Conservation (phyloP, 37 sponge, comb jelly and placozoan genomes). For the Agelas oroides region DNA sequence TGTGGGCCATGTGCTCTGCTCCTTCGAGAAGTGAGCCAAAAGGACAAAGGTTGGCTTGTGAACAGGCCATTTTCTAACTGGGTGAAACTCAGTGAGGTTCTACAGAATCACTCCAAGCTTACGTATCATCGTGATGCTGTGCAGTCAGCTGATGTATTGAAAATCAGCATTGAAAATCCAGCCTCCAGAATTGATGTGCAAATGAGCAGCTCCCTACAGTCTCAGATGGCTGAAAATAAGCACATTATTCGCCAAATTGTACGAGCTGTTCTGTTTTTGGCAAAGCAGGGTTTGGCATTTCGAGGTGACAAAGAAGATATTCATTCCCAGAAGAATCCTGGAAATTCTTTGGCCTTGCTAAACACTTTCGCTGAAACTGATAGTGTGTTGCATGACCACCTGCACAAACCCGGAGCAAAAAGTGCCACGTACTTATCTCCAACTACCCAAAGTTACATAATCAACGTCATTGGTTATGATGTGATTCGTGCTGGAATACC, state of each 20-base stretch:
- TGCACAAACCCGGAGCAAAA: slow-evolving; percentile 27
- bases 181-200: slow-evolving; percentile 56
- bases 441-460: slow-evolving; percentile 66
- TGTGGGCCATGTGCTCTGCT: slow-evolving; percentile 70
- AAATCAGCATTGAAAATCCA: slow-evolving; percentile 62
- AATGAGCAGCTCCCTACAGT: slow-evolving; percentile 35
- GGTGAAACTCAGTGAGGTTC: slow-evolving; percentile 58
- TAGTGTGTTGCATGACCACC: too few species aligned
- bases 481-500: slow-evolving; percentile 36
- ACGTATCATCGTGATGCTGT: slow-evolving; percentile 54
- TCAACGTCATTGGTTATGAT: slow-evolving; percentile 68
- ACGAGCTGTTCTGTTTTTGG: slow-evolving; percentile 50
- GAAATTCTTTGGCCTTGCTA: slow-evolving; percentile 36
- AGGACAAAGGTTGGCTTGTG: slow-evolving; percentile 65
- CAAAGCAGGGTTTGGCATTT: slow-evolving; percentile 60
- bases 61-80: slow-evolving; percentile 71
- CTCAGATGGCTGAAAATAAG: slow-evolving; percentile 55
- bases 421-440: slow-evolving; percentile 74
- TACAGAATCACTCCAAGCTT: slow-evolving; percentile 50
- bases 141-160: slow-evolving; percentile 62
- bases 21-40: background rate
- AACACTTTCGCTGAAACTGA: too few species aligned
- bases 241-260: slow-evolving; percentile 65
- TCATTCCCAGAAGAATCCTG: slow-evolving; percentile 50
- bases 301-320: slow-evolving; percentile 53